These are phyloP conservation scores for Bombus confusus DNA, from an alignment of 1,140 invertebrate genomes.

Conservation along the genomic window DNA sequence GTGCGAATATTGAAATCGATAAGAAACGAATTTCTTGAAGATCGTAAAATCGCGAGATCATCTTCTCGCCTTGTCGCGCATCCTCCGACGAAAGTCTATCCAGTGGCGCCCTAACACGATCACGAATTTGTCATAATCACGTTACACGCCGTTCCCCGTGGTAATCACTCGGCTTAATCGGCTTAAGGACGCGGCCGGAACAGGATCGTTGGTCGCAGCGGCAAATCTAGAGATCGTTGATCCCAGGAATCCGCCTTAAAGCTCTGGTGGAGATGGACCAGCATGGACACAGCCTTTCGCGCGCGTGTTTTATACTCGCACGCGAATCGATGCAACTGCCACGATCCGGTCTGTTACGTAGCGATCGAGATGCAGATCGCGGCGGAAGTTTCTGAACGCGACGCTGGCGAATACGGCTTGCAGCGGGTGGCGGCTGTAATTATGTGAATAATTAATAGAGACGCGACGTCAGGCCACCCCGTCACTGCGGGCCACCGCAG, in stretches of 20 bases:
- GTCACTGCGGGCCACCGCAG: slow-evolving; percentile 81
- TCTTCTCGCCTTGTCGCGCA: too few relatives aligned
- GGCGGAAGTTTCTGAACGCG: background rate
- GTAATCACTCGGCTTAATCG: slow-evolving; percentile 41
- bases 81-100: background rate
- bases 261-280: too few relatives aligned
- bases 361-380: background rate
- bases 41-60: background rate
- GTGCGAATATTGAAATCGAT: too few relatives aligned
- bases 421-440: slow-evolving; percentile 69
- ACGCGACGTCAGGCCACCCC: slow-evolving; percentile 81
- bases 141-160: slow-evolving; percentile 19
- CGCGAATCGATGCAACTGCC: background rate
- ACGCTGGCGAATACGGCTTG: slow-evolving; percentile 54
- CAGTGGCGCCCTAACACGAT: background rate
- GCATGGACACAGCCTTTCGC: background rate
- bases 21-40: too few relatives aligned
- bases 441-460: slow-evolving; percentile 77
- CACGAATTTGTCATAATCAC: slow-evolving; percentile 20
- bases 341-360: background rate
- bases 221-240: background rate
- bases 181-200: background rate
- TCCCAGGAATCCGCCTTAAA: background rate
- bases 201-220: slow-evolving; percentile 1
- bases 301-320: background rate